Base-by-base conservation (phyloP, 2,113 vertebrate species). In the Dascyllus trimaculatus region DNA sequence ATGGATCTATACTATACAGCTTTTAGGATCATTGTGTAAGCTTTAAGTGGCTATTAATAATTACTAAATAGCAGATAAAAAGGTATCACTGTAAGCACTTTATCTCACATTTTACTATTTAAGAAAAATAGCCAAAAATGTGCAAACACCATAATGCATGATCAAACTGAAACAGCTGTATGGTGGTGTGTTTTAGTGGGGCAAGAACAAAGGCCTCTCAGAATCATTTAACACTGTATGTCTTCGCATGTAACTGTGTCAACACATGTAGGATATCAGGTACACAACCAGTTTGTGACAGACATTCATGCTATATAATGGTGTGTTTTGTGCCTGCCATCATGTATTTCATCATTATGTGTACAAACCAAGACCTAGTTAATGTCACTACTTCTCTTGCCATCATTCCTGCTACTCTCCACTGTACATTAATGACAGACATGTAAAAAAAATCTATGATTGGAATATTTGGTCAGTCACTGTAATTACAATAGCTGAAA, bases 111-210 rank as follows among this genome's bases (percentile, higher is more conserved):
- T 80, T 65, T 58, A 78, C 59, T 52, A 64, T 71, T 78, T 80
- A 21, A 71, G 43, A 35, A 82, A 76, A 78, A 80, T 5, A 51
- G 29, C 10, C 1, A 1, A 24, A 79, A 87, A 87, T 59, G 80
- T 85, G 75, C 71, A 85, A 85, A 84, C 61, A 75, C 38, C 72
- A 62, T 65, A 82, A 71, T 76, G 77, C 54, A 52, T 60, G 49
- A 71, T 26, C 26, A 76, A 88, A 82, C 2, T 75, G 21, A 89
- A 74, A 66, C 9, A 54, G 32, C 59, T 46, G 63, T 25, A 68
- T 53, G 48, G 73, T 45, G 19, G 18, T 73, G 38, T n/a, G 35
- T 25, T 62, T 71, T 58, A 70, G 29, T 64, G 53, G 53, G 54
- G 22, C 22, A 61, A 75, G 29, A 81, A 76, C 19, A 80, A 75